Conservation (phyloP, 2,888 invertebrate species). For the Harpalus rubripes region DNA sequence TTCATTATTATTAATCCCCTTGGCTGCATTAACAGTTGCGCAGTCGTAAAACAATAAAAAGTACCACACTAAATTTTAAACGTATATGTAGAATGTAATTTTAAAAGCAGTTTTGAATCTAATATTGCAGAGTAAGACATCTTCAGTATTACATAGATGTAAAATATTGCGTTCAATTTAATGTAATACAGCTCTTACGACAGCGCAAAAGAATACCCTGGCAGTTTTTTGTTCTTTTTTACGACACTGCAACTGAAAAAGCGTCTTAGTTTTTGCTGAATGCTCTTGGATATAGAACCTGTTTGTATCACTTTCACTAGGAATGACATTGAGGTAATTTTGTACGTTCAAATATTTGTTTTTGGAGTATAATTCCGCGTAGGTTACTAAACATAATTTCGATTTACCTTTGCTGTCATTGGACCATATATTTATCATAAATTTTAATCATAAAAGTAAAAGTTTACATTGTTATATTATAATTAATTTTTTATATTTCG, state of each 20-base stretch:
- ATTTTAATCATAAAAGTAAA: not conserved
- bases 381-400: not conserved
- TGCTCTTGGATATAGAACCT: conserved; percentile 7
- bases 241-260: not conserved
- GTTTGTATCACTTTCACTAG: conserved; percentile 23
- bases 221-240: conserved; percentile 21
- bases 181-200: not conserved
- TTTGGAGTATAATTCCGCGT: not conserved
- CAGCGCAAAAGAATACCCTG: not conserved
- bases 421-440: not conserved
- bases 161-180: conserved; percentile 11
- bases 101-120: not conserved
- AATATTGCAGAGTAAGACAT: not conserved
- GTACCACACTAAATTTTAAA: too few species aligned
- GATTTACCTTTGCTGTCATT: conserved; percentile 6
- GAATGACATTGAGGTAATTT: conserved; percentile 13
- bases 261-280: not conserved
- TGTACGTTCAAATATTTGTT: not conserved
- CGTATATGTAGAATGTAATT: not conserved
- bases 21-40: too few species aligned
- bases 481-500: too few species aligned
- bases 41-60: too few species aligned
- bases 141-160: not conserved
- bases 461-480: too few species aligned
- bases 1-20: too few species aligned